A percentile compares a stretch with the other conserved stretches of the same genome.
These are phyloP conservation scores for Propithecus perrieri DNA, from an alignment of 2,797 vertebrate species.

Conservation along the genomic window DNA sequence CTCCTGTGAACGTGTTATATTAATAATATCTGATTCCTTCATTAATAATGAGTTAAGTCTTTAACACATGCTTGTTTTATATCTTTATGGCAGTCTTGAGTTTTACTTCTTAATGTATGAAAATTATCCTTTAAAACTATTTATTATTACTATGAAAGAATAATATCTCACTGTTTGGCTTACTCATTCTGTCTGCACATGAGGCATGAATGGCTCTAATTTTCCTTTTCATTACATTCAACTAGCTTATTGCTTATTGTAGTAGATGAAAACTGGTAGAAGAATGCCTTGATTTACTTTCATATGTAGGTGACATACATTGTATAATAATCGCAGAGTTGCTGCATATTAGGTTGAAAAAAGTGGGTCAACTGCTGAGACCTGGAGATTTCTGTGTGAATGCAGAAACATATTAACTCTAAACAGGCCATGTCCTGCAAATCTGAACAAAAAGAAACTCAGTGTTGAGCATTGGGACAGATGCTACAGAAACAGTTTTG, in stretches of 20 bases:
- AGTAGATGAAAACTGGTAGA: not conserved
- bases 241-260: not conserved
- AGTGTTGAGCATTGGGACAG: not conserved
- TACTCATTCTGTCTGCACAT: not conserved
- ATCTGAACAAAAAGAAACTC: not conserved
- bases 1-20: not conserved
- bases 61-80: not conserved
- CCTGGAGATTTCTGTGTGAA: not conserved
- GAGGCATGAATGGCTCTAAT: not conserved
- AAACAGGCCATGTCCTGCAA: not conserved
- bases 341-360: not conserved
- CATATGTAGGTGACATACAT: not conserved
- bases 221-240: not conserved
- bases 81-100: not conserved
- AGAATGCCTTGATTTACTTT: not conserved
- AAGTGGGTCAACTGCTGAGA: not conserved
- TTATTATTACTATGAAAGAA: not conserved
- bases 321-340: not conserved
- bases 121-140: not conserved
- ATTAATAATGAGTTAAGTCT: not conserved
- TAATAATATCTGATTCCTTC: not conserved
- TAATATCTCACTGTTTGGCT: not conserved
- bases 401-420: not conserved
- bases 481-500: slow-evolving; percentile 26
- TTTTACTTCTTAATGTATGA: not conserved